A percentile compares a stretch with the other conserved stretches of the same genome.
phyloP scores from a whole-genome alignment of 2,113 vertebrate species.

The Ascaphus truei region DNA sequence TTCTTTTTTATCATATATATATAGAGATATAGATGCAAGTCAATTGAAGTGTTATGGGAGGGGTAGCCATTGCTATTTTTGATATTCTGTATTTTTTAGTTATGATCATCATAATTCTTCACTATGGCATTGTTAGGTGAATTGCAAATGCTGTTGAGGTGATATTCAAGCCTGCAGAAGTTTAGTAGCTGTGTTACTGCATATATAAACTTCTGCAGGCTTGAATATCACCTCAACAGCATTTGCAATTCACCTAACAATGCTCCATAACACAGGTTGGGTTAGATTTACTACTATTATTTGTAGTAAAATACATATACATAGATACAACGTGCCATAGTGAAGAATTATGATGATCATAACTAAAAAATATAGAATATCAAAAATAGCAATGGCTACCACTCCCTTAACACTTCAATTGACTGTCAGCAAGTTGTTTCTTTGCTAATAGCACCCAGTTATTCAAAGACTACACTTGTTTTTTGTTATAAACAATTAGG shows the following conservation, averaged over 20 bases:
- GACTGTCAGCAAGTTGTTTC: no score
- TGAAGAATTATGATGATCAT: slow-evolving; percentile 7
- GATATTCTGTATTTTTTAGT: background rate
- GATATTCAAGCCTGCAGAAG: background rate
- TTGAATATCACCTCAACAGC: background rate
- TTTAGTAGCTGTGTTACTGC: background rate
- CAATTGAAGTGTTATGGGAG: background rate
- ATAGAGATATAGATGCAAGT: no score
- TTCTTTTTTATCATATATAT: no score
- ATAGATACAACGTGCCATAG: no score
- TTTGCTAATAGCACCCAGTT: no score
- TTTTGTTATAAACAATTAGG: no score
- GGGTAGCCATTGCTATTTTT: background rate
- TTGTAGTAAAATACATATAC: background rate
- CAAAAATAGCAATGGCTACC: background rate
- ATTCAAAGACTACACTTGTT: no score
- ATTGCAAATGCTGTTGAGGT: background rate
- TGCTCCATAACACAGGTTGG: background rate
- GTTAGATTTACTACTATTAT: slow-evolving; percentile 1
- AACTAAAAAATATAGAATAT: background rate
- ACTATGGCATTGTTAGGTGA: background rate
- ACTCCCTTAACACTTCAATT: background rate
- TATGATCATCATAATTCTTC: slow-evolving; percentile 2
- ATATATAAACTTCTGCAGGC: background rate
- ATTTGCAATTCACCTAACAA: background rate